Percentiles rank a stretch among this genome's conserved stretches.
Conservation (phyloP, 2,888 invertebrate species). For the Exephanes ischioxanthus region DNA sequence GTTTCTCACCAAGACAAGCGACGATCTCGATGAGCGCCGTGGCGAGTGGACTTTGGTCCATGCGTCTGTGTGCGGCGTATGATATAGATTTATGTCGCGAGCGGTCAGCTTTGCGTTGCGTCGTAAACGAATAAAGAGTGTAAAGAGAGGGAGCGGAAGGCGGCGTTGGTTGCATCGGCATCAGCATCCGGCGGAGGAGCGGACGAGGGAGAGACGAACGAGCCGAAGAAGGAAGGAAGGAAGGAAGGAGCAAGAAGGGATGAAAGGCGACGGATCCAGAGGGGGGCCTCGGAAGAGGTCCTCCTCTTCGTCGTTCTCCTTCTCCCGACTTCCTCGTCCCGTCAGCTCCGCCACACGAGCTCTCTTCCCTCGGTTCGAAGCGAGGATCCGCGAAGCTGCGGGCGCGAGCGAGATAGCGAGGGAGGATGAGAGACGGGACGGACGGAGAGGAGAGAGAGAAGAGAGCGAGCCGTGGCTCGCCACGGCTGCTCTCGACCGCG, state of each 20-base stretch:
- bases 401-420: slow-evolving; percentile 1
- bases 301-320: slow-evolving; percentile 41
- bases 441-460: slow-evolving; percentile 64
- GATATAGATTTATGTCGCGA: slow-evolving; percentile 80
- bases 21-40: slow-evolving; percentile 13
- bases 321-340: slow-evolving; percentile 32
- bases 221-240: slow-evolving; percentile 43
- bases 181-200: slow-evolving; percentile 25
- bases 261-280: slow-evolving; percentile 46
- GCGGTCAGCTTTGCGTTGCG: slow-evolving; percentile 67
- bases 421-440: slow-evolving; percentile 5
- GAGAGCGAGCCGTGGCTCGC: slow-evolving; percentile 49
- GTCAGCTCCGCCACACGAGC: slow-evolving; percentile 60
- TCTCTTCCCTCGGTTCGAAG: slow-evolving; percentile 49
- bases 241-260: slow-evolving; percentile 59
- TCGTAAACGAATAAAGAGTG: slow-evolving; percentile 62
- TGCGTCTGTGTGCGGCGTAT: slow-evolving; percentile 64
- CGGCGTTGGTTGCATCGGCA: background rate
- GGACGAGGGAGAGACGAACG: slow-evolving; percentile 46
- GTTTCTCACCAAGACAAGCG: slow-evolving; percentile 30
- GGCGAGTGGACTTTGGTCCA: background rate
- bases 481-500: slow-evolving; percentile 69
- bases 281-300: slow-evolving; percentile 26
- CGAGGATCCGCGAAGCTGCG: background rate
- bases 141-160: slow-evolving; percentile 51